phyloP scores from a whole-genome alignment of 2,113 vertebrate genomes.

The Gambusia holbrooki region DNA sequence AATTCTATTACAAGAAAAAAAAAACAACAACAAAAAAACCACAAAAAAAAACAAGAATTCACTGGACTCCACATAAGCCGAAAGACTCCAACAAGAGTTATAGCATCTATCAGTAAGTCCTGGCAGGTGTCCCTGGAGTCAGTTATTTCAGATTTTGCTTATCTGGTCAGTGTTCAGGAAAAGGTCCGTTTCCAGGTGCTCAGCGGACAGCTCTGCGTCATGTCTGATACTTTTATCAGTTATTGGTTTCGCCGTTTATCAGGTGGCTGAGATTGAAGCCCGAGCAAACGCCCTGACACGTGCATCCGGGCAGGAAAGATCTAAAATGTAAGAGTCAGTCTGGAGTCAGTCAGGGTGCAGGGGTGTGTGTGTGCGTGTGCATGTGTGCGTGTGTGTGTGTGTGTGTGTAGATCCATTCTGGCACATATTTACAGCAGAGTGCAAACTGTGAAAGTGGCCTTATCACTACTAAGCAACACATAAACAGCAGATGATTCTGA shows the following conservation, averaged over 20 bases:
- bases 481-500: not conserved
- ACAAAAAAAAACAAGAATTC: not conserved
- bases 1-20: not conserved
- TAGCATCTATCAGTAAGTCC: constrained; percentile 21
- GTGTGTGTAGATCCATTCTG: not conserved
- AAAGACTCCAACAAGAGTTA: constrained; percentile 11
- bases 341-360: not conserved
- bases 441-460: not conserved
- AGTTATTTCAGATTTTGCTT: constrained; percentile 52
- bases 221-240: constrained; percentile 60
- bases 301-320: constrained; percentile 4
- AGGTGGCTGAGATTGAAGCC: constrained; percentile 50
- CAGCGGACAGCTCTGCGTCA: constrained; percentile 29
- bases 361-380: not conserved
- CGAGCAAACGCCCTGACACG: constrained; percentile 5
- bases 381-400: not conserved
- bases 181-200: constrained; percentile 47
- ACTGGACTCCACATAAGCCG: constrained; percentile 2
- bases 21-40: not conserved
- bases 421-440: not conserved
- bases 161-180: constrained; percentile 60
- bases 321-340: constrained; percentile 13
- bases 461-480: not conserved
- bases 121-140: constrained; percentile 45
- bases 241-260: constrained; percentile 64